Evolutionary conservation across 2,113 vertebrate genomes (phyloP), one percentile per base, ranked within the genome.

Genomic region (Bubo scandiacus): DNA sequence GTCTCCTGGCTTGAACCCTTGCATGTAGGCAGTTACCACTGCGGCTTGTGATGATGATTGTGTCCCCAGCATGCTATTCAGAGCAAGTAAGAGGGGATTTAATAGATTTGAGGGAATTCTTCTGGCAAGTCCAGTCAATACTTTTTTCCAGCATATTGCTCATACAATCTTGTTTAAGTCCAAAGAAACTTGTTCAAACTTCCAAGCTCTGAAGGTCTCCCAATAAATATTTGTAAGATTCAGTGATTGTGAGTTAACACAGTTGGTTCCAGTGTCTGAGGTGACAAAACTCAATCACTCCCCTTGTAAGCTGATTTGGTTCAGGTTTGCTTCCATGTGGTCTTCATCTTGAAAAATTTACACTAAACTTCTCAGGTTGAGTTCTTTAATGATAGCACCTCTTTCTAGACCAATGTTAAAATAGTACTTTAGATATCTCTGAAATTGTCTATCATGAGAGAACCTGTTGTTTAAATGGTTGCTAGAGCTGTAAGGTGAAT

Each of bases 31-130:
- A 59, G 18, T 74, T 85, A 36, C 40, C 14, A 9, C 5, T 68
- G 58, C 23, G 16, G 43, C 70, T 90, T 0, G 0, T 61, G 42
- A 45, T 79, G 49, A 19, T 57, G 6, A 1, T 8, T 34, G 17
- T n/a, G 15, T 51, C 23, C 25, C 57, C 47, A 81, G 55, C 3
- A 1, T 32, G 16, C 61, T 79, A 23, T 22, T 92, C 52, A 63
- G 49, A 61, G 34, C n/a, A 62, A 75, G 32, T 58, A 84, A 52
- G 34, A 72, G n/a, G 34, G 61, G 72, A 23, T 9, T 62, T 36
- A 73, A 26, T 20, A 59, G 22, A 29, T 67, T 29, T 66, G 63
- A 52, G 47, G 11, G 36, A 58, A 63, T 77, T 86, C 29, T 94
- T 90, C 65, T 79, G 27, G 27, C 30, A 83, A 86, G 34, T 81